Evolutionary conservation across 1,140 invertebrate species (phyloP), one percentile per base, ranked within the genome.

Genomic region (Stegodyphus mimosarum): DNA sequence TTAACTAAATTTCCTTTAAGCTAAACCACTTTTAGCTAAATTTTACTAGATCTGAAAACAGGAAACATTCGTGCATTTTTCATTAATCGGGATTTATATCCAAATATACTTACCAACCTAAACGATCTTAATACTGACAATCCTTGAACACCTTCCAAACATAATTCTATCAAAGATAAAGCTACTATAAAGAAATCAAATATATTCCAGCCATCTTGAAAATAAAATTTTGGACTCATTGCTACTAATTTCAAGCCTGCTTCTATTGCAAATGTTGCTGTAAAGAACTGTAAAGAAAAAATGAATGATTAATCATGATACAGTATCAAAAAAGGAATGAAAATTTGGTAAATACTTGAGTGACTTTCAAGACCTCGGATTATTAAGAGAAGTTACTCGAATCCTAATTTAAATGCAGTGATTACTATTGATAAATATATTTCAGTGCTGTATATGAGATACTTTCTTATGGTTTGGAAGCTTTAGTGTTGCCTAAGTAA

Each of bases 151-250:
- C 95, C 96, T 92, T 97, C 96, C 69, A 99, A 92, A 87, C 95
- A 94, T 88, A 99, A 92, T 91, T 99, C 98, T 87, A 99, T 91
- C 81, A 99, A 92, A 87, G 98, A 99, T 87, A 99, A 93, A 53
- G 96, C 94, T 88, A 99, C 98, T 91, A 99, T 99, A 89, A 99
- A 95, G 90, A 98, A 98, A 92, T 99, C 98, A 92, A 99, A 99
- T 88, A 98, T 97, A 91, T 99, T 99, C 97, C 97, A 99, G 79
- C 97, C 96, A 91, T 98, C 97, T 94, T 98, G 96, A 92, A 99
- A 98, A 92, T 99, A 99, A 91, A 93, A 96, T 89, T 98, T 96
- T 76, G 97, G 97, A 91, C 96, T 98, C 94, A 99, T 96, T 6
- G 98, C 98, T 89, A 98, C 94, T 86, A 99, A 92, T 91, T 99